phyloP scores from a whole-genome alignment of 1,140 invertebrate species.

The Pristionchus pacificus region DNA sequence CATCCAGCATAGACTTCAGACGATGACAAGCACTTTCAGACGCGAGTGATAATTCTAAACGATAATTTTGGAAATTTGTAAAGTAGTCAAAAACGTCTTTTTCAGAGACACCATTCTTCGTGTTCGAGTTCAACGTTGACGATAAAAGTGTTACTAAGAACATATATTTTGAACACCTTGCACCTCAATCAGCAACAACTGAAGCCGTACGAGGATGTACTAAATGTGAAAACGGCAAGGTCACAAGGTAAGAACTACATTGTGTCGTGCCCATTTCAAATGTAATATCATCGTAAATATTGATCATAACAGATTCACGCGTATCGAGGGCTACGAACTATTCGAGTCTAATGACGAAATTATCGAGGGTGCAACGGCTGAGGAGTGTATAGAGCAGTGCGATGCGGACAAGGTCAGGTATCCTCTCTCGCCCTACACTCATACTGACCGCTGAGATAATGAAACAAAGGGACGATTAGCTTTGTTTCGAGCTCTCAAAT shows the following conservation, averaged over 20 bases:
- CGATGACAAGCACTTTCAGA: too few species aligned
- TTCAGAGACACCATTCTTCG: too few species aligned
- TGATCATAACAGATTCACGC: conserved; percentile 42
- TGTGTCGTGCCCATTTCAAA: too few species aligned
- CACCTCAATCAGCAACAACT: neutral
- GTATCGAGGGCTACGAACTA: conserved; percentile 49
- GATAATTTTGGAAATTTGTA: too few species aligned
- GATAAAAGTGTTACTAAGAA: neutral
- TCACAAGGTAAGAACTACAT: neutral
- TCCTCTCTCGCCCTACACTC: neutral
- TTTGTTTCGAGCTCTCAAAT: too few species aligned
- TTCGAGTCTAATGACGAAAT: conserved; percentile 44
- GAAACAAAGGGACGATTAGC: too few species aligned
- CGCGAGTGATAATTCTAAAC: too few species aligned
- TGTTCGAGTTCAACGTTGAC: neutral
- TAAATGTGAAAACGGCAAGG: neutral
- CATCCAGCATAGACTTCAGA: too few species aligned
- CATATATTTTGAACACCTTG: neutral
- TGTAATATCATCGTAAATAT: too few species aligned
- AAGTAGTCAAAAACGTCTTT: too few species aligned
- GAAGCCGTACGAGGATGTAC: neutral
- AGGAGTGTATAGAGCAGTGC: conserved; percentile 47
- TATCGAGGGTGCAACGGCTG: conserved; percentile 28
- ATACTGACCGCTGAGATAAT: neutral
- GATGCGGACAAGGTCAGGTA: conserved; percentile 31